These are phyloP conservation scores for Glaucidium brasilianum DNA, from an alignment of 2,113 vertebrate genomes.

Conservation along the genomic window DNA sequence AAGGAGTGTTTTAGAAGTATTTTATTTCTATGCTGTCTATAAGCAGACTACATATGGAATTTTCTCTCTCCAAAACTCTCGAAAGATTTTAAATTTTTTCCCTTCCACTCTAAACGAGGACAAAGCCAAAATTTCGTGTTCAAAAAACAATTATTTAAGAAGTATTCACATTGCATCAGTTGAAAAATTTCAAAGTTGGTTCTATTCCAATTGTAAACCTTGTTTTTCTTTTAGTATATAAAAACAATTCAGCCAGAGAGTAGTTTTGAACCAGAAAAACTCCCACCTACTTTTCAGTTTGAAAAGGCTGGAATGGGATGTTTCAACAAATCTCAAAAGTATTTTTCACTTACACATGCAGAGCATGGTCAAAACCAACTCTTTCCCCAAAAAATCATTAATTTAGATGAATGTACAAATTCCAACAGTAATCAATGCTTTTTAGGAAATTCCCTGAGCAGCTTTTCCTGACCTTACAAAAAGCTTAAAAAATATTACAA, in stretches of 20 bases:
- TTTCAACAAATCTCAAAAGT: neutral
- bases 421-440: neutral
- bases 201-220: slow-evolving; percentile 21
- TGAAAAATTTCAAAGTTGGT: neutral
- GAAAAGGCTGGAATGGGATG: neutral
- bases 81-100: neutral
- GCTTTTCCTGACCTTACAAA: neutral
- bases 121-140: slow-evolving; percentile 9
- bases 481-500: neutral
- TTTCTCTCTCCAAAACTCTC: neutral
- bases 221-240: slow-evolving; percentile 24
- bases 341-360: neutral
- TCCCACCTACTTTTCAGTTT: slow-evolving; percentile 1
- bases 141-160: neutral
- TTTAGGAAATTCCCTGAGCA: neutral
- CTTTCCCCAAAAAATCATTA: neutral
- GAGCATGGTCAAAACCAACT: neutral
- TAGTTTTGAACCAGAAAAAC: neutral
- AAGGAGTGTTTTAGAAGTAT: neutral
- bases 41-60: neutral
- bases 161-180: neutral
- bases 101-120: neutral
- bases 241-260: neutral
- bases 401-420: neutral
- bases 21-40: neutral